Base-by-base conservation (phyloP, 1,140 invertebrate genomes). In the Bombus difficillimus region DNA sequence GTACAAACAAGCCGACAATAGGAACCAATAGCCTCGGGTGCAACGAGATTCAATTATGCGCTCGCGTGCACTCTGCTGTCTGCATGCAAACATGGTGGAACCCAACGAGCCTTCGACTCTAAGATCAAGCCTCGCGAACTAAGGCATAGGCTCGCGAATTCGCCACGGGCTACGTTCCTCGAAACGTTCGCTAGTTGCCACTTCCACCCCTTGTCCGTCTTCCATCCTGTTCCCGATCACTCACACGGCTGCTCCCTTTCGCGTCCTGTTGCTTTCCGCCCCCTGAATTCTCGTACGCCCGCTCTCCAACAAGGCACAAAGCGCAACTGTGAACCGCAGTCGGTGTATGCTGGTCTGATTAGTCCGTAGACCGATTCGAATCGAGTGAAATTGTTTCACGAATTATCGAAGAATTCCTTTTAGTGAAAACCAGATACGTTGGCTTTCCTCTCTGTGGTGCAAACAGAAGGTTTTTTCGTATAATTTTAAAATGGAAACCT, bases 11-110 rank as follows among this genome's bases (percentile, higher is more conserved):
- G 72, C 62, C 66, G 72, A 85, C 83, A 85, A 81, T 75, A 25
- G 75, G 73, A 76, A 47, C 32, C 71, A 32, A 41, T 64, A 69
- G 68, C 77, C 69, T 47, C 41, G 37, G 77, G 71, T 75, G 69
- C 57, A 41, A 47, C 28, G 62, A 81, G 83, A 87, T 87, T 85
- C 86, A 85, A 87, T 87, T 85, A 87, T 72, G 64, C 34, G 71
- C 77, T 85, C 83, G 71, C 83, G 77, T 85, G 86, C 86, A 74
- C 66, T 28, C 59, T 62, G 41, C 32, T 25, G 57, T 12, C 53
- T 83, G 64, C 81, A 59, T 82, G 74, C 39, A 25, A 75, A 13
- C 64, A 3, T 62, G 57, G 80, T 74, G 57, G 59, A 47, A 78
- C 37, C 59, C 25, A 12, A 62, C 59, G 39, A 66, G 75, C 81